These are phyloP conservation scores for Tenodera sinensis DNA, from an alignment of 2,888 invertebrate species.

Conservation along the genomic window DNA sequence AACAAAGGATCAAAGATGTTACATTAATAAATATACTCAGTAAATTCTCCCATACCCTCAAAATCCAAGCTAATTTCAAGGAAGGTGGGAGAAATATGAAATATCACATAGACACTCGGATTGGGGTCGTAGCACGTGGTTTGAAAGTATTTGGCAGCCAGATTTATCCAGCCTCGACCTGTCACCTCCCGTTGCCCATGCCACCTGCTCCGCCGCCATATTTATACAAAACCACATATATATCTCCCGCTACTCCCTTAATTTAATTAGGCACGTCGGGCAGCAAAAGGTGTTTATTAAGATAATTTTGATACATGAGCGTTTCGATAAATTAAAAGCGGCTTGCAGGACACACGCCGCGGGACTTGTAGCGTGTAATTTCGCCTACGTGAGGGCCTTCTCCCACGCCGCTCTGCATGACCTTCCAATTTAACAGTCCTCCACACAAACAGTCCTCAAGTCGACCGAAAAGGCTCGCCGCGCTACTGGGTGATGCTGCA, in stretches of 20 bases:
- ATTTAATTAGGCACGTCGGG: not conserved
- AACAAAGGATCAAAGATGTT: too few species aligned
- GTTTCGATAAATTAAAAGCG: not conserved
- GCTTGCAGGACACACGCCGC: not conserved
- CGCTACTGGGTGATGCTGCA: not conserved
- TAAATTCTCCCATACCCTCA: too few species aligned
- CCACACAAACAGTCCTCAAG: not conserved
- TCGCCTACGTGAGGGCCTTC: not conserved
- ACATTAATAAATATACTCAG: too few species aligned
- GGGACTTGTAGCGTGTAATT: not conserved
- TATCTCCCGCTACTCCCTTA: not conserved
- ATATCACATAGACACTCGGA: too few species aligned
- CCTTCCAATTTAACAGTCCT: not conserved
- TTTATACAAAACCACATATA: not conserved
- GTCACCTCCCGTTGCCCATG: not conserved
- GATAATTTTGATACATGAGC: not conserved
- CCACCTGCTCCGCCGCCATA: not conserved
- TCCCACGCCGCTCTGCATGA: not conserved
- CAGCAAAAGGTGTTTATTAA: not conserved
- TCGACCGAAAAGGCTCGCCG: too few species aligned
- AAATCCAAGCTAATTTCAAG: too few species aligned
- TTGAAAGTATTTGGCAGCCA: not conserved
- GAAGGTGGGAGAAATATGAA: too few species aligned
- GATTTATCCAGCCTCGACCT: not conserved
- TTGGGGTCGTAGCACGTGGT: not conserved